These are phyloP conservation scores for Chaetops frenatus DNA, from an alignment of 2,113 vertebrate species.

Conservation along the genomic window DNA sequence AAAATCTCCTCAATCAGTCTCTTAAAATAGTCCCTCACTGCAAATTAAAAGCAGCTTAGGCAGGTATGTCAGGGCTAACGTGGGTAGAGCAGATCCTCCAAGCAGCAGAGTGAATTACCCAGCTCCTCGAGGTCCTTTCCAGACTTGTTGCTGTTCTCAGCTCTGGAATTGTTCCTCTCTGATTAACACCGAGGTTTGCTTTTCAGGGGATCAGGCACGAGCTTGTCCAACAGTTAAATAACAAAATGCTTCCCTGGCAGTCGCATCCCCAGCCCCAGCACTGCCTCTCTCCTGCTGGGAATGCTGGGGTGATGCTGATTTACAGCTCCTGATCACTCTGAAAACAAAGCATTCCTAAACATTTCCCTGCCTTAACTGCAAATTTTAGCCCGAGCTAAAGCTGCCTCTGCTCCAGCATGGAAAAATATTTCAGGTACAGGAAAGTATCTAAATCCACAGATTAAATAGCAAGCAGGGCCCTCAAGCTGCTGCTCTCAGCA, in stretches of 20 bases:
- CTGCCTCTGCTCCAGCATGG: background rate
- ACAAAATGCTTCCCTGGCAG: background rate
- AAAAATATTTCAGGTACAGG: background rate
- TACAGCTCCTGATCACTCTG: background rate
- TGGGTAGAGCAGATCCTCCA: background rate
- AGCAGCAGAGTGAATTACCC: background rate
- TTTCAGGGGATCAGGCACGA: background rate
- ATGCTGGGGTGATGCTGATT: background rate
- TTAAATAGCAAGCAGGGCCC: background rate
- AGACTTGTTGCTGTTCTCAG: background rate
- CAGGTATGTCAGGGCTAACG: background rate
- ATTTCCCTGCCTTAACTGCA: background rate
- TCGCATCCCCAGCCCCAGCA: background rate
- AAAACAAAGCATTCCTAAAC: background rate
- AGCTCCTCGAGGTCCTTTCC: background rate
- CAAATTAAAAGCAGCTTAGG: conserved; percentile 36
- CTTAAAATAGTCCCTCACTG: background rate
- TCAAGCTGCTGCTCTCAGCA: background rate
- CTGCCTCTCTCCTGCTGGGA: background rate
- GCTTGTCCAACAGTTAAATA: background rate
- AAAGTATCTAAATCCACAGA: background rate
- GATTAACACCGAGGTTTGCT: background rate
- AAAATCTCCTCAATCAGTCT: background rate
- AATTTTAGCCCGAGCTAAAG: background rate
- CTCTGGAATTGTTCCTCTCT: background rate